Evolutionary conservation across 2,113 vertebrate genomes (phyloP).

Genomic region (Grantiella picta): DNA sequence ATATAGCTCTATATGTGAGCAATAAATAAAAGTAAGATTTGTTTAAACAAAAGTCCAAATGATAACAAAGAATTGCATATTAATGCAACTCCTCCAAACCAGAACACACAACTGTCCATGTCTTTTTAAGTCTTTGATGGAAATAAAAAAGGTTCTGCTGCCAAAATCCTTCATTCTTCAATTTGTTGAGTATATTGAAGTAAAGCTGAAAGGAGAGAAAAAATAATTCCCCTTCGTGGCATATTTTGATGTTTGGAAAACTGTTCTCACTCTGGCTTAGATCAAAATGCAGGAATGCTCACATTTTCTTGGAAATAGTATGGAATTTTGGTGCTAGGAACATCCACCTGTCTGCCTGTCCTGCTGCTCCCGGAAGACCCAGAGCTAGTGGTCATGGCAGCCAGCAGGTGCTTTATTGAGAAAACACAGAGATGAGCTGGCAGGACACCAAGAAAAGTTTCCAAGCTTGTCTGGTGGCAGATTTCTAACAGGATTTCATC

Average conservation of each 20-base stretch:
- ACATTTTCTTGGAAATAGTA: background rate
- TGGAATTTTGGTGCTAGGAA: background rate
- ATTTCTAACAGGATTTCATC: conserved; percentile 15
- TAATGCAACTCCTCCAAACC: background rate
- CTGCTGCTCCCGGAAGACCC: background rate
- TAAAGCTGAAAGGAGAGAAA: background rate
- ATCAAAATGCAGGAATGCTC: background rate
- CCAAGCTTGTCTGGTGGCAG: conserved; percentile 21
- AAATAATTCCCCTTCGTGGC: background rate
- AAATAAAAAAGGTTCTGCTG: background rate
- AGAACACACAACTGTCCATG: background rate
- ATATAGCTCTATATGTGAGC: background rate
- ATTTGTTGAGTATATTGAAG: background rate
- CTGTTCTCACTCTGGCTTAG: background rate
- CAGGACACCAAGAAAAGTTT: conserved; percentile 26
- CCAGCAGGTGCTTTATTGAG: conserved; percentile 31
- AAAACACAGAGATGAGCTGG: background rate
- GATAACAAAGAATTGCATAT: background rate
- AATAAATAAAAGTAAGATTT: background rate
- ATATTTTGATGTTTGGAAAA: background rate
- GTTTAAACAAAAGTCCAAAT: background rate
- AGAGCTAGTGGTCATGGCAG: background rate
- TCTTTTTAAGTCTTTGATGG: background rate
- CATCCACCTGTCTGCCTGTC: background rate
- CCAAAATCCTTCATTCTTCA: background rate